A percentile compares a stretch with the other conserved stretches of the same genome.
phyloP scores from a whole-genome alignment of 2,797 vertebrate genomes.

The Carduelis carduelis region DNA sequence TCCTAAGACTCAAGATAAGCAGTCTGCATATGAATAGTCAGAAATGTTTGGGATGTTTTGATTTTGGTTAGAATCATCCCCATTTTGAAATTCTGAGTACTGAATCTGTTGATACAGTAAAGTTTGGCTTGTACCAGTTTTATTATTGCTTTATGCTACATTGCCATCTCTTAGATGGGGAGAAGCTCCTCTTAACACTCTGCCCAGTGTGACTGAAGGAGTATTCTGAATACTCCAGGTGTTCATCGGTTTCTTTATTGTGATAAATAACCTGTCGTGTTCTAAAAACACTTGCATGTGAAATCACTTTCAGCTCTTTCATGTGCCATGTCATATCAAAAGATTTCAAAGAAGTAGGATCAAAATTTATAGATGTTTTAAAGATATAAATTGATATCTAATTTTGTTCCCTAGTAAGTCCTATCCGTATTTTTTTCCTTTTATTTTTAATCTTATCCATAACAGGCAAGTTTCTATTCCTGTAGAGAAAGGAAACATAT shows the following conservation, averaged over 20 bases:
- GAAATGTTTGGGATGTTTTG: neutral
- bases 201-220: neutral
- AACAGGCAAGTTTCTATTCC: neutral
- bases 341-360: neutral
- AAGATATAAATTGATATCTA: neutral
- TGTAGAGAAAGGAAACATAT: neutral
- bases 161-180: neutral
- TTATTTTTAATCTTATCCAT: neutral
- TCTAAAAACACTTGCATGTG: neutral
- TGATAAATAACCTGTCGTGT: neutral
- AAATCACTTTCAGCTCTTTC: neutral
- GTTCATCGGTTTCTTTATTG: neutral
- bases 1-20: neutral
- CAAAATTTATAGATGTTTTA: neutral
- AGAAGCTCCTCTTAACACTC: neutral
- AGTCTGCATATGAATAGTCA: neutral
- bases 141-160: neutral
- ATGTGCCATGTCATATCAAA: neutral
- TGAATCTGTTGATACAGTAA: neutral
- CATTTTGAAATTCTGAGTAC: neutral
- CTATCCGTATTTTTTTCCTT: neutral
- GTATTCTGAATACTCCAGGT: neutral
- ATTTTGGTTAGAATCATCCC: neutral
- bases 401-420: neutral
- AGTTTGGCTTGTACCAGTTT: neutral